Base-by-base conservation (phyloP, 2,113 vertebrate species). In the Reinhardtius hippoglossoides region DNA sequence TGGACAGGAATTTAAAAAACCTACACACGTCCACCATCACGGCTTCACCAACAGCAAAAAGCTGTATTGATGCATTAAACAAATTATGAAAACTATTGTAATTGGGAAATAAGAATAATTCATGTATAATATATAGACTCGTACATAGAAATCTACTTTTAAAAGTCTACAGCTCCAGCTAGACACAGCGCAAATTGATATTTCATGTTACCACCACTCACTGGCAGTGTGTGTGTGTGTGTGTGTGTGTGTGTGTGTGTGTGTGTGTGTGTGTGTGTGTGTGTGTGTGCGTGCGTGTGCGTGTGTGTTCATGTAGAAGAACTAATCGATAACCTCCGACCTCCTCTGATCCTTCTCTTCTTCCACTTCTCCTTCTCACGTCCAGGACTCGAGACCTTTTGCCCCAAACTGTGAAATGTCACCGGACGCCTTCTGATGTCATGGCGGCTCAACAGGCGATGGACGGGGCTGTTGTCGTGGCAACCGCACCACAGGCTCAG, bases 161-260 rank as follows among this genome's bases (percentile, higher is more conserved):
- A 31, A 31, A 31, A 31, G 31, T 7, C 7, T 1, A 31, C 31
- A 31, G 31, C 31, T 31, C 31, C 31, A 31, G 31, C 1, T 31
- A 31, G 6, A 31, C 31, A 31, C 71, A 40, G 62, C 44, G 64
- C 71, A 85, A 83, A 90, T 86, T 50, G 74, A 81, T 84, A 84
- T 81, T 72, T 72, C 48, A 27, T 87, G 89, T 87, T 65, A 74
- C 74, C 42, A 7, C 78, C 40, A 35, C 76, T 78, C 60, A 27
- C 57, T 12, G 57, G 13, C 26, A 72, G 26, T 57, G 21, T 23
- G 68, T 59, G 31, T 72, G 21, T 57, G 21, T 23, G 26, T 70
- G 26, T 57, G 21, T 23, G 68, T 59, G 31, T 72, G 26, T 57
- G 21, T 23, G 21, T 70, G 24, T 40, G 7, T 71, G n/a, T 40